Evolutionary conservation across 2,797 vertebrate species (phyloP), one percentile per base, ranked within the genome.

Genomic region (Hyperoplus lanceolatus): DNA sequence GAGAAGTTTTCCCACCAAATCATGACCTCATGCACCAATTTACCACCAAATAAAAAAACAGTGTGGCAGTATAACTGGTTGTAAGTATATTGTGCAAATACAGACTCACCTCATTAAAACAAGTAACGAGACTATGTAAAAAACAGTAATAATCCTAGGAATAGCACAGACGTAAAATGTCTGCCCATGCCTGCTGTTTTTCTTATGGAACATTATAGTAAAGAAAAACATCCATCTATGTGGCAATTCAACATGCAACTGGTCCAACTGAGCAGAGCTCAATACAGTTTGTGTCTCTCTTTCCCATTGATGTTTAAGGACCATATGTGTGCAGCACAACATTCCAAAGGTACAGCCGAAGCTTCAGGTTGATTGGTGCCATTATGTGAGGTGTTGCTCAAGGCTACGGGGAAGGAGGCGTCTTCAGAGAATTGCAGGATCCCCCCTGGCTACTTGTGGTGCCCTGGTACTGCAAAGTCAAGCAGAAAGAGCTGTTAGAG

Each of bases 191-290:
- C 79, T 75, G 68, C 39, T 49, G 53, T 83, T 86, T 93, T 86
- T 90, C 84, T 93, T 81, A 77, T 84, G 71, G 79, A 80, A 93
- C 81, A 80, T 81, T 75, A 86, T 84, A 83, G 76, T 94, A 93
- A 95, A 82, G 36, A 87, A 92, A 93, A 93, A 93, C 90, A 92
- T 90, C 90, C 92, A 91, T 87, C 77, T 89, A 79, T 90, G 89
- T 69, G 80, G 85, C 88, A 93, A 95, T 93, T 95, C 94, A 94
- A 96, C 97, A 98, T 97, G 96, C 97, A 97, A 93, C 94, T 88
- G 73, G 94, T 92, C 80, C 88, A 91, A 93, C 81, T 84, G 87
- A 86, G 86, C 80, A 68, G 81, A 75, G 69, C 81, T 65, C 80
- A 73, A 66, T 55, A 77, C 66, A 75, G 72, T 88, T 71, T 78